phyloP scores from a whole-genome alignment of 1,140 invertebrate species.

The Trachymyrmex septentrionalis region DNA sequence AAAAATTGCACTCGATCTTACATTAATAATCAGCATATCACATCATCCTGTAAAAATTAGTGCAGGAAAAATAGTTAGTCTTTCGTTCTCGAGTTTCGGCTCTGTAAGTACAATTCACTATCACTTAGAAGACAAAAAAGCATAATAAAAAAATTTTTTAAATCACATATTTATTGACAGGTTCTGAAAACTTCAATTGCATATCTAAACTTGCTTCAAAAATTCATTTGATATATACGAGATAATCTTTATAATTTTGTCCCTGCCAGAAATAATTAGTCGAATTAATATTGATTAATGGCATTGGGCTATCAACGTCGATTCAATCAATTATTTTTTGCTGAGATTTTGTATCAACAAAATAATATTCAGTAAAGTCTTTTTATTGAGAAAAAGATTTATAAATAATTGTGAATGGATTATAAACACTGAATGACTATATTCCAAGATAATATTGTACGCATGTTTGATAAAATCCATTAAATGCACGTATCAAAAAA shows the following conservation, averaged over 20 bases:
- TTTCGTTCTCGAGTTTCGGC: conserved; percentile 38
- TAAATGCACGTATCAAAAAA: background rate
- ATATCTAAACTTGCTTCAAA: conserved; percentile 54
- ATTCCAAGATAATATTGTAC: background rate
- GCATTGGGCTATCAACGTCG: too few relatives aligned
- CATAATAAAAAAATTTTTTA: background rate
- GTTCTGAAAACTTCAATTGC: conserved; percentile 25
- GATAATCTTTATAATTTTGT: background rate
- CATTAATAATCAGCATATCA: conserved; percentile 36
- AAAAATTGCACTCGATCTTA: background rate
- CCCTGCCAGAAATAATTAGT: too few relatives aligned
- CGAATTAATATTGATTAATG: too few relatives aligned
- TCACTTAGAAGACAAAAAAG: background rate
- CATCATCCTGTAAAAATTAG: conserved; percentile 36
- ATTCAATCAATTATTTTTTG: too few relatives aligned
- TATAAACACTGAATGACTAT: too few relatives aligned
- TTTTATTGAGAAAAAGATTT: background rate
- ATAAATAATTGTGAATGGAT: background rate
- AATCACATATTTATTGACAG: background rate
- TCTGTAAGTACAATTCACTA: conserved; percentile 29
- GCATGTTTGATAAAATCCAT: background rate
- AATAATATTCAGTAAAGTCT: background rate
- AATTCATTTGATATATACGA: background rate
- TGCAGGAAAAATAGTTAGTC: conserved; percentile 48
- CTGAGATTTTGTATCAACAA: background rate